These are phyloP conservation scores for Darevskia nairensis DNA, from an alignment of 2,797 vertebrate genomes.

Conservation along the genomic window DNA sequence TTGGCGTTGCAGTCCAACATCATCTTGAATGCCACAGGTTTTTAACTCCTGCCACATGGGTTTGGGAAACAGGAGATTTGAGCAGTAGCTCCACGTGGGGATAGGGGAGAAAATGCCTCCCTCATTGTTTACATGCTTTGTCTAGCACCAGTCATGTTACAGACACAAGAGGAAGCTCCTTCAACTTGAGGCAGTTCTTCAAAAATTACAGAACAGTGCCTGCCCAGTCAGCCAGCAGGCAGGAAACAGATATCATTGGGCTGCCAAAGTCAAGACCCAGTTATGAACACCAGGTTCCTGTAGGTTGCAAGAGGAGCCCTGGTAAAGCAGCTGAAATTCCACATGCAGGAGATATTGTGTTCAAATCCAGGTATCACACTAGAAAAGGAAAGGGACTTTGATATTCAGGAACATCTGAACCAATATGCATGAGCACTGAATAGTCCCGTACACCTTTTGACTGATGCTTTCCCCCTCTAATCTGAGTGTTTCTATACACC, in stretches of 20 bases:
- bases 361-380: not conserved
- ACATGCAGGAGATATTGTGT: no score
- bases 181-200: not conserved
- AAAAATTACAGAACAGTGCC: not conserved
- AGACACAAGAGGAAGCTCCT: not conserved
- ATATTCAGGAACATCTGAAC: not conserved
- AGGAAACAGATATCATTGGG: not conserved
- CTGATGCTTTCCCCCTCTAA: not conserved
- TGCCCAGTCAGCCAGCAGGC: not conserved
- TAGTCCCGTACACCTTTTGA: not conserved
- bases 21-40: not conserved
- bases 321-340: no score
- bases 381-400: no score
- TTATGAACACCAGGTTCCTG: not conserved
- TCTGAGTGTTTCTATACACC: not conserved
- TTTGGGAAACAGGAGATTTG: not conserved
- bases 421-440: no score
- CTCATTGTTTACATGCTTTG: not conserved
- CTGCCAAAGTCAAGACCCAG: not conserved
- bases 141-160: no score
- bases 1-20: not conserved
- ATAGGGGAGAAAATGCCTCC: no score
- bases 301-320: not conserved
- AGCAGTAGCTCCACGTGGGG: not conserved
- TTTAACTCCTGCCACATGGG: not conserved